These are phyloP conservation scores for Ciconia stormi DNA, from an alignment of 2,113 vertebrate species.

Conservation along the genomic window DNA sequence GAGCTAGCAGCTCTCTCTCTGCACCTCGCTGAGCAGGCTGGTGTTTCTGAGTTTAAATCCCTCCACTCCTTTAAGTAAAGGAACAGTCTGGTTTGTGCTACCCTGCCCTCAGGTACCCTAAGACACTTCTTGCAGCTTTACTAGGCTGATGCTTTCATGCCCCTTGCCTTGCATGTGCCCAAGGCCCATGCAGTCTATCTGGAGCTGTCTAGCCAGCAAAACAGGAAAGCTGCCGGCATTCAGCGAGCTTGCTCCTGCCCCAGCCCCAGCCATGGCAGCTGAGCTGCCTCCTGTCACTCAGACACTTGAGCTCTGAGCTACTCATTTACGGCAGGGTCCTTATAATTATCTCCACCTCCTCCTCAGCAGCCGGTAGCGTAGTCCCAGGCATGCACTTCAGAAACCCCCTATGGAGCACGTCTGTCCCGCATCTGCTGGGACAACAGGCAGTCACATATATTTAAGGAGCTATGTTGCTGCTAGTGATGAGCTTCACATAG, in stretches of 20 bases:
- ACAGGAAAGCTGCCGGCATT: background rate
- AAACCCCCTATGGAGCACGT: background rate
- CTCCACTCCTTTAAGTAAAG: background rate
- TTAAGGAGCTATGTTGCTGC: background rate
- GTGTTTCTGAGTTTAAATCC: background rate
- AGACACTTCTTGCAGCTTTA: background rate
- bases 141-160: background rate
- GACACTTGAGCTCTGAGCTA: background rate
- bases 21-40: background rate
- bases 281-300: background rate
- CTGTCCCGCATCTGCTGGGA: background rate
- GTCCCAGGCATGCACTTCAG: background rate
- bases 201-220: background rate
- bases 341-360: background rate
- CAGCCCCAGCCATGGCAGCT: background rate
- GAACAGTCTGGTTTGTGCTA: background rate
- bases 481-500: background rate
- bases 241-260: background rate
- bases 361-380: accelerated
- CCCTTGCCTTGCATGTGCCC: background rate
- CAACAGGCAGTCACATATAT: background rate
- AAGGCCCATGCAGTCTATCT: too few species aligned
- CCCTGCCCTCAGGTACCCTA: background rate
- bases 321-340: background rate
- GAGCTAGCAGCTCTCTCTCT: background rate